Base-by-base conservation (phyloP, 2,888 invertebrate genomes). In the Acanthosepion lycidas region DNA sequence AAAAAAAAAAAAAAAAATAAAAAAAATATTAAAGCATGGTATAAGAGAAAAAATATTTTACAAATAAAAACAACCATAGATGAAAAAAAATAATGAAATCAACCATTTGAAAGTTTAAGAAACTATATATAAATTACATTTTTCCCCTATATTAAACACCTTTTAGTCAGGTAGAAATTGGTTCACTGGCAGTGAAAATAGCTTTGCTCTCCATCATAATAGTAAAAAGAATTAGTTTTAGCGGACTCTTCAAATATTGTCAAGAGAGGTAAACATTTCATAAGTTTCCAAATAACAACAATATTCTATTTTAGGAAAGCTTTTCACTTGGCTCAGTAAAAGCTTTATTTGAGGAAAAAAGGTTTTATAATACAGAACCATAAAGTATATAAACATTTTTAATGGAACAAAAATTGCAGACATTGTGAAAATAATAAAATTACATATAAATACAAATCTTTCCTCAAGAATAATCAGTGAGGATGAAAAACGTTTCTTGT, bases 131-230 rank as follows among this genome's bases (percentile, higher is more conserved):
- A 33, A 78, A 78, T n/a, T 78, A 42, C n/a, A 78, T 12, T 78
- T 78, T 78, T 33, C 18, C 78, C n/a, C n/a, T 78, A n/a, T n/a
- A 12, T 78, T 78, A 78, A 78, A 78, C n/a, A 78, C 18, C 59
- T 59, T 59, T 59, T 59, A 59, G 33, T 78, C 78, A 78, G n/a
- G n/a, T 78, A 78, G 78, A n/a, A 78, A 33, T n/a, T 78, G n/a
- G 78, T n/a, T 78, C 78, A 78, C n/a, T 78, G 78, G 78, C 78
- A 78, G 78, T 78, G 78, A 78, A 78, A 78, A 78, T 78, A 78
- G 78, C 78, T 78, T 33, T 78, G 78, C 12, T 33, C 78, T 78
- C 78, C 12, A n/a, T 78, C 78, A n/a, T 78, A 33, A 78, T 3
- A 78, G n/a, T 78, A 78, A 78, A 78, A n/a, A 78, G 78, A 78